Base-by-base conservation (phyloP, 2,888 invertebrate species). In the Liodrosophila aerea region DNA sequence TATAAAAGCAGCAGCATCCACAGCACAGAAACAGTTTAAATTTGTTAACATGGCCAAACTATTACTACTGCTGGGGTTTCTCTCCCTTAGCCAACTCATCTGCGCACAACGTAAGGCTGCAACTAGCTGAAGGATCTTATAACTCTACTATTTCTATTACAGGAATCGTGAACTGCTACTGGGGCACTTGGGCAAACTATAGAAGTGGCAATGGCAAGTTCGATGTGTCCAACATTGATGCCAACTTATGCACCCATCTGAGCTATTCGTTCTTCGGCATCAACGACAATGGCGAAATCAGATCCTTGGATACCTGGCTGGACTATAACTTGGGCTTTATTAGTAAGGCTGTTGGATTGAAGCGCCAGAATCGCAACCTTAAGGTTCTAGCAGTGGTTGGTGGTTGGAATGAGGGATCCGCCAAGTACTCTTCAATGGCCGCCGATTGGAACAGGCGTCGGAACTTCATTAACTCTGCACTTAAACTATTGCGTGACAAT, bases 321-420 rank as follows among this genome's bases (percentile, higher is more conserved):
- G 83, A 82, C 45, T 75, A 68, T 12, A 66, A 78, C 29, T 27
- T 78, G 34, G 85, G 80, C 22, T 80, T 75, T 40, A 85, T 80
- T 8, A 66, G 33, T 16, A 41, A 82, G 44, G 83, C 83, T 0
- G 30, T 85, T 4, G 76, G 53, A 2, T 44, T 85, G 29, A 80
- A 85, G 62, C 12, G 12, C 0, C 61, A 61, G 31, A 78, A 85
- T 16, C 33, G 56, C 43, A 65, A 66, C 5, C 56, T 80, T 13
- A 96, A 95, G 88, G 95, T 96, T 0, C 90, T 96, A 1, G 91
- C 97, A 9, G 97, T 97, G 0, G 92, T 98, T 49, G 98, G 98
- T 5, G 98, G 97, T 0, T 97, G 97, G 97, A 97, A 96, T 85
- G 96, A 97, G 90, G 97, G 96, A 0, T 95, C 94, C 0, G 95